These are phyloP conservation scores for Enteromius radiatus DNA, from an alignment of 2,797 vertebrate genomes.

Conservation along the genomic window DNA sequence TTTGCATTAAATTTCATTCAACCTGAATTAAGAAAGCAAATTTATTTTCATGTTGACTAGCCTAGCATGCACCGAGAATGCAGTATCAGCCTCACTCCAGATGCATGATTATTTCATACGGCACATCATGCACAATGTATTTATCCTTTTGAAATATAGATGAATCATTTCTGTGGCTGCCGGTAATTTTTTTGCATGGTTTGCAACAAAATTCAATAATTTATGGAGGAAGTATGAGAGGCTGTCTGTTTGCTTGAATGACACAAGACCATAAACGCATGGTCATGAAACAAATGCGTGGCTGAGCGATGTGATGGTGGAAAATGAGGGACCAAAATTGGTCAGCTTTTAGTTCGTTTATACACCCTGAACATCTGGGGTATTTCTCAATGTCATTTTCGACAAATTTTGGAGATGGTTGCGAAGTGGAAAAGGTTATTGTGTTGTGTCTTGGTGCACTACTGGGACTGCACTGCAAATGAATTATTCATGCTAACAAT, in stretches of 20 bases:
- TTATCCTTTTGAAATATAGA: constrained; percentile 74
- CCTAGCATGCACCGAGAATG: constrained; percentile 10
- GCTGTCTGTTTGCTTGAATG: constrained; percentile 33
- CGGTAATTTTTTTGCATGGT: constrained; percentile 74
- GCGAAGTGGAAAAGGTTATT: constrained; percentile 30
- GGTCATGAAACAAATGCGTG: neutral
- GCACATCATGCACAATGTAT: constrained; percentile 66
- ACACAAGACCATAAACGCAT: neutral
- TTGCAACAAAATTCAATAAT: constrained; percentile 71
- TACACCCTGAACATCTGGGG: constrained; percentile 1
- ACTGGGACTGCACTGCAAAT: constrained; percentile 27
- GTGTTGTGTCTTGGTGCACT: constrained; percentile 38
- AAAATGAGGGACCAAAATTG: neutral
- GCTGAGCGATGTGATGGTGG: neutral
- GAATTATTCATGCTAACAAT: constrained; percentile 43
- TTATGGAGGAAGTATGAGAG: constrained; percentile 68
- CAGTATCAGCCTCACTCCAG: constrained; percentile 23
- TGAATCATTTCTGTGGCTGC: constrained; percentile 72
- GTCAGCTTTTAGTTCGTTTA: constrained; percentile 1
- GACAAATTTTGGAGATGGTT: constrained; percentile 12
- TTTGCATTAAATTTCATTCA: neutral
- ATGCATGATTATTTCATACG: constrained; percentile 72
- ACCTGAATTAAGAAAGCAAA: neutral
- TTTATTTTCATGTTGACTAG: neutral
- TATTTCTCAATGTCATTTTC: constrained; percentile 11